Conservation (phyloP, 2,113 vertebrate genomes). For the Rattus rattus region DNA sequence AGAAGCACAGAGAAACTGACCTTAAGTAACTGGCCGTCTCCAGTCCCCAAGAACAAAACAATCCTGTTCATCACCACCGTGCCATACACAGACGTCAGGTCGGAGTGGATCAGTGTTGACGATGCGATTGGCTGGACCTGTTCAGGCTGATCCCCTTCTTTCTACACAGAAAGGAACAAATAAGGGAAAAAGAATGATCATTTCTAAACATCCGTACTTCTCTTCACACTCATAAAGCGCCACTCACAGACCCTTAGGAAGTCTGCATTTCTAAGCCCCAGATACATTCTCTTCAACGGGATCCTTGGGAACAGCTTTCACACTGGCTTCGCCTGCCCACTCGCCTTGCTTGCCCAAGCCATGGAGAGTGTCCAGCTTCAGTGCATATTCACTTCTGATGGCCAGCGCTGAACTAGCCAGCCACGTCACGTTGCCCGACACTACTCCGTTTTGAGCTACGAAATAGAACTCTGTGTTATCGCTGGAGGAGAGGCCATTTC, state of each 20-base stretch:
- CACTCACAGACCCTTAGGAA: background rate
- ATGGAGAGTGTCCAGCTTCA: constrained; percentile 5
- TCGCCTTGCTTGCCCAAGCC: background rate
- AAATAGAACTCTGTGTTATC: background rate
- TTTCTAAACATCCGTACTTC: constrained; percentile 55
- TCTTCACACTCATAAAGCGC: constrained; percentile 44
- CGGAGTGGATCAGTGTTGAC: constrained; percentile 86
- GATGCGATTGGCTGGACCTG: constrained; percentile 81
- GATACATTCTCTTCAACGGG: background rate
- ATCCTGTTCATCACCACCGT: constrained; percentile 87
- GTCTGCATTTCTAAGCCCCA: background rate
- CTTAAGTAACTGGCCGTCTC: constrained; percentile 93
- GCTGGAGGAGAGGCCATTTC: constrained; percentile 43
- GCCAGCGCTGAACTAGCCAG: constrained; percentile 54
- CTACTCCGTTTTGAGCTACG: background rate
- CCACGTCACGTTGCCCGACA: constrained; percentile 28
- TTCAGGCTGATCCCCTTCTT: constrained; percentile 54
- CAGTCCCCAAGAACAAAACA: constrained; percentile 93
- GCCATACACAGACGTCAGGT: constrained; percentile 91
- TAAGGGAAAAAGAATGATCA: constrained; percentile 12
- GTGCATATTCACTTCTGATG: constrained; percentile 50
- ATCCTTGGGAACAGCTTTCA: background rate
- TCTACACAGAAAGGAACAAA: constrained; percentile 78
- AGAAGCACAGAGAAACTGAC: constrained; percentile 83
- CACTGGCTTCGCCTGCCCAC: constrained; percentile 10